Conservation (phyloP, 2,113 vertebrate genomes). For the Aythya baeri region DNA sequence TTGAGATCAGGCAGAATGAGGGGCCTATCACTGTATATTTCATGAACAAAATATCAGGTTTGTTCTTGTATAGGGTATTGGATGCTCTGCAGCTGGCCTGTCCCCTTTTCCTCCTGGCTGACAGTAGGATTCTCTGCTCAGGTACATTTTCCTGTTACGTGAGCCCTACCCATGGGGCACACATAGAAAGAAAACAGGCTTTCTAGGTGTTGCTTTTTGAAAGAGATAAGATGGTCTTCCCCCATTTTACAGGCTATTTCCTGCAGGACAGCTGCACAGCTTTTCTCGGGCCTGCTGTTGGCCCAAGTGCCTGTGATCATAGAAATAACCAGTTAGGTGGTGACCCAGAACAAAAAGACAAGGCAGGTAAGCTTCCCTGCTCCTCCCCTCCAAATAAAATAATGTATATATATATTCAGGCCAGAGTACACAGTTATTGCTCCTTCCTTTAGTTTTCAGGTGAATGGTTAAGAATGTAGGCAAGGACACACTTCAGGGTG, state of each 20-base stretch:
- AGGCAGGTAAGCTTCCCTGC: not conserved
- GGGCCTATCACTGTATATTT: slow-evolving; percentile 15
- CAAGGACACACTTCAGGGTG: not conserved
- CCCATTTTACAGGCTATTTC: not conserved
- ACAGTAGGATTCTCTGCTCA: not conserved
- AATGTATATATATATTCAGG: not conserved
- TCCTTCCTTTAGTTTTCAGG: not conserved
- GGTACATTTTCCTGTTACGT: slow-evolving; percentile 1
- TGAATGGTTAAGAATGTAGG: not conserved
- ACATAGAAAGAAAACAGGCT: not conserved
- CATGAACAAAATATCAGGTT: slow-evolving; percentile 32
- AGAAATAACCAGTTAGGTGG: not conserved
- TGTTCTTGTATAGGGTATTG: not conserved
- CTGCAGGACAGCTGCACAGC: not conserved
- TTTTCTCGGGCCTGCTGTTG: not conserved
- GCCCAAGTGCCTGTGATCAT: not conserved
- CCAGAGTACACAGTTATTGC: not conserved
- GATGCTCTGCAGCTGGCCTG: slow-evolving; percentile 13
- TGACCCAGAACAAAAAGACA: not conserved
- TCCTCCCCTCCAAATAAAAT: not conserved
- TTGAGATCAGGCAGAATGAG: not conserved
- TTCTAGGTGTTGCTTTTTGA: not conserved
- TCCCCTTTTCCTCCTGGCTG: not conserved
- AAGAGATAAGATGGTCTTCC: not conserved
- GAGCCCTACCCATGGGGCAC: not conserved